Conservation (phyloP, 2,888 invertebrate genomes). For the Zygogramma bicolorata region DNA sequence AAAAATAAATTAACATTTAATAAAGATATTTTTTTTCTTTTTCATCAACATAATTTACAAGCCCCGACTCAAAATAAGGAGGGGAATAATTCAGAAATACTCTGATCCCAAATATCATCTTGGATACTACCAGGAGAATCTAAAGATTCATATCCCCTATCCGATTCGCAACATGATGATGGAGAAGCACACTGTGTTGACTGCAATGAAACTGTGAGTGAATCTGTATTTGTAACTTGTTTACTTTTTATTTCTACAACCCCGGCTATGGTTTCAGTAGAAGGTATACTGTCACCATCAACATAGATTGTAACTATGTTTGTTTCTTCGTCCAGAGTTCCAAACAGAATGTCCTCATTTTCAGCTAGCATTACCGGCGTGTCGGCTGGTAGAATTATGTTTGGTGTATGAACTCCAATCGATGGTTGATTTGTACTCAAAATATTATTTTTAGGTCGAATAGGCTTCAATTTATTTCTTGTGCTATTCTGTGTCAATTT, state of each 20-base stretch:
- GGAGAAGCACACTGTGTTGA: constrained; percentile 48
- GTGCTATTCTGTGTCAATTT: constrained; percentile 18
- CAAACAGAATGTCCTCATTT: constrained; percentile 71
- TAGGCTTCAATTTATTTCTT: constrained; percentile 46
- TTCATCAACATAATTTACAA: background rate
- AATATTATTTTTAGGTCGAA: constrained; percentile 45
- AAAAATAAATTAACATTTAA: constrained; percentile 36
- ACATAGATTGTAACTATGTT: constrained; percentile 82
- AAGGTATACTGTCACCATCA: constrained; percentile 34
- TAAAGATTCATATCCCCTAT: constrained; percentile 77
- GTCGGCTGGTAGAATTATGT: background rate
- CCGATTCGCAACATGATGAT: constrained; percentile 63
- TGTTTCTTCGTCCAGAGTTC: constrained; percentile 78
- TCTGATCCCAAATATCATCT: constrained; percentile 78
- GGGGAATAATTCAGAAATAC: constrained; percentile 83
- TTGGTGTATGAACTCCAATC: constrained; percentile 5
- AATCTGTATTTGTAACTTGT: constrained; percentile 21
- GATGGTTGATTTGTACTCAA: constrained; percentile 34
- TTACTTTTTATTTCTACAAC: constrained; percentile 49
- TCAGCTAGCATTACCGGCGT: background rate
- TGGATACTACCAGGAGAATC: constrained; percentile 69
- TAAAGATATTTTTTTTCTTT: background rate
- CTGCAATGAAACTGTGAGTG: constrained; percentile 32
- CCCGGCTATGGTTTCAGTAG: constrained; percentile 41
- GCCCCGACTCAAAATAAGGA: constrained; percentile 71